Evolutionary conservation across 2,113 vertebrate genomes (phyloP), one percentile per base, ranked within the genome.

Genomic region (Geococcyx californianus): DNA sequence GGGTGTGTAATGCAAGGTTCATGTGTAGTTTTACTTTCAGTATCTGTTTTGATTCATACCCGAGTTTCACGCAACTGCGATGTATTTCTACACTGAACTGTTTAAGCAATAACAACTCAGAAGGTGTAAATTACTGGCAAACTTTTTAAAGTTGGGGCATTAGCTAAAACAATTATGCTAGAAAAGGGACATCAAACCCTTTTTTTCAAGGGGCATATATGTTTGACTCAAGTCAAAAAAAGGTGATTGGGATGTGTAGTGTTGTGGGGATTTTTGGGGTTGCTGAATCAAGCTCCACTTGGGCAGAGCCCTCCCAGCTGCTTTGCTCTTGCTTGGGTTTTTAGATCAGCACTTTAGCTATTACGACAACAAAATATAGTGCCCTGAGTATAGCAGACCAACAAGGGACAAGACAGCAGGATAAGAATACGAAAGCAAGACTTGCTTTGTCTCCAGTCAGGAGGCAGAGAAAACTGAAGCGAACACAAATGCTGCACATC

Each of bases 31-130:
- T 95, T 97, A 91, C 89, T 97, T 96, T 94, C 81, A 94, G 88
- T 95, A 82, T 95, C 90, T 94, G 64, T 96, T 89, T 93, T 63
- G 88, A 58, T 95, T 95, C 74, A 74, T 56, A 85, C 59, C 93
- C 28, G 34, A 77, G 73, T 82, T 94, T 85, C 88, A 82, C 10
- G 2, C 87, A 96, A 49, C 89, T 94, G 76, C 92, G 78, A 77
- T 79, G 60, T 96, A 91, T 95, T 95, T 96, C 96, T 97, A 96
- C 92, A 96, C 95, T 95, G 95, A 97, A 96, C 94, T 90, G 87
- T 96, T 98, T 96, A 97, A 98, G 98, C 99, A 99, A 99, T 99
- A 99, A 99, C 97, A 97, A 98, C 98, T 98, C 98, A 97, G 98
- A 98, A 92, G 75, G 72, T 95, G 82, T 97, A 96, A 97, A 95